These are phyloP conservation scores for Drosophila insularis DNA, from an alignment of 1,140 invertebrate genomes.

Conservation along the genomic window DNA sequence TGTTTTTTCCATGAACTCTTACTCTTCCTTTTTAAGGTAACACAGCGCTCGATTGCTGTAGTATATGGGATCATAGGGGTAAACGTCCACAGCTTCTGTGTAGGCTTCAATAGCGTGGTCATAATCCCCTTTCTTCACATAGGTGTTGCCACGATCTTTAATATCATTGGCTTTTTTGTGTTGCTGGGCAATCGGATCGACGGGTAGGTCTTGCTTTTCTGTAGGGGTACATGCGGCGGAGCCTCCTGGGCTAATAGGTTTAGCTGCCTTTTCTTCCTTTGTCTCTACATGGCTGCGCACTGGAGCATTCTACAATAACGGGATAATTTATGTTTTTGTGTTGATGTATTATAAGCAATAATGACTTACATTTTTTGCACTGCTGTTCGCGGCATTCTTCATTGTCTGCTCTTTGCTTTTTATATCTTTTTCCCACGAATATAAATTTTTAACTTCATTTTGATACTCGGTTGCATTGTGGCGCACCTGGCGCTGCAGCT, in stretches of 20 bases:
- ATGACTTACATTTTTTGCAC: constrained; percentile 47
- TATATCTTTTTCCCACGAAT: constrained; percentile 92
- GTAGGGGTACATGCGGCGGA: constrained; percentile 57
- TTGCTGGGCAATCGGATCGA: constrained; percentile 71
- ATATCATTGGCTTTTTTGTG: constrained; percentile 81
- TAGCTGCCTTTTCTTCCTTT: not conserved
- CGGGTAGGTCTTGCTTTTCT: constrained; percentile 64
- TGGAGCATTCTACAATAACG: constrained; percentile 36
- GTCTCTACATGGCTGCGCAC: constrained; percentile 61
- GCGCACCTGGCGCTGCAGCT: constrained; percentile 87
- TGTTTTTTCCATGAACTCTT: not conserved
- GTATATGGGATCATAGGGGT: constrained; percentile 91
- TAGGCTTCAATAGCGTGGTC: constrained; percentile 91
- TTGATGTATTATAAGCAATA: not conserved
- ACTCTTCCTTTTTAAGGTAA: constrained; percentile 92
- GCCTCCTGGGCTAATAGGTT: constrained; percentile 19
- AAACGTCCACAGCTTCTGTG: constrained; percentile 89
- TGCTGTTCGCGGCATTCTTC: constrained; percentile 43
- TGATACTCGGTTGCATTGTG: constrained; percentile 89
- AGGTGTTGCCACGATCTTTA: constrained; percentile 90
- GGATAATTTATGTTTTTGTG: too few relatives aligned
- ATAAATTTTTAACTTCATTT: constrained; percentile 89
- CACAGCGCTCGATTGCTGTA: constrained; percentile 95
- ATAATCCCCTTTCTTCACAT: constrained; percentile 91
- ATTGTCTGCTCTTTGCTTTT: constrained; percentile 89